Evolutionary conservation across 2,113 vertebrate species (phyloP).

Genomic region (Atherinomorus stipes): DNA sequence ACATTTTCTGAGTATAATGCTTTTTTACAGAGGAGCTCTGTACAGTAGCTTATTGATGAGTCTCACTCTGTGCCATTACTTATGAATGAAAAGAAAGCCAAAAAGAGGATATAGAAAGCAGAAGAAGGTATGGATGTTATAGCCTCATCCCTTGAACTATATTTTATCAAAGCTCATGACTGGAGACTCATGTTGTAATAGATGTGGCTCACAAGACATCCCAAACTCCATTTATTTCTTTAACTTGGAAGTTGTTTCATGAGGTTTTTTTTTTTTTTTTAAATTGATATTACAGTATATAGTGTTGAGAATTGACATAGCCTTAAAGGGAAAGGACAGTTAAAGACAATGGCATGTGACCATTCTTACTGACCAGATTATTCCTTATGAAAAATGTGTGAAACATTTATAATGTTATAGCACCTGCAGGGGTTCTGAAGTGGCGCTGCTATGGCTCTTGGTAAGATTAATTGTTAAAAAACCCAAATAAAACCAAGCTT

Average conservation of each 20-base stretch:
- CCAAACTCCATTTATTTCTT: constrained; percentile 45
- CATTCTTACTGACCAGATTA: background rate
- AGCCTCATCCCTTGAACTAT: constrained; percentile 72
- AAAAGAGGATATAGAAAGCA: constrained; percentile 63
- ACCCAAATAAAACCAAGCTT: constrained; percentile 14
- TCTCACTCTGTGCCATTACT: constrained; percentile 77
- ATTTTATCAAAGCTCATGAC: constrained; percentile 78
- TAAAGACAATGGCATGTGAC: background rate
- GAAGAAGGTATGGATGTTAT: constrained; percentile 72
- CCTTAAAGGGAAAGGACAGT: background rate
- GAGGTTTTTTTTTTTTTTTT: background rate
- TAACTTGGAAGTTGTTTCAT: constrained; percentile 12
- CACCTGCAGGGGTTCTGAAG: constrained; percentile 10
- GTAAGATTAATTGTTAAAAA: background rate
- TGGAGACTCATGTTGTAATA: constrained; percentile 62
- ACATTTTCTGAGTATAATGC: constrained; percentile 77
- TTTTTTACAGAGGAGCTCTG: constrained; percentile 65
- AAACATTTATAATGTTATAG: background rate
- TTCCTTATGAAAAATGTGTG: background rate
- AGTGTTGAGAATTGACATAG: background rate
- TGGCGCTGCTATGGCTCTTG: accelerated
- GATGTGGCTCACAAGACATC: constrained; percentile 37
- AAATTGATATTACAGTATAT: constrained; percentile 34
- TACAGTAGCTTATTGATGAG: constrained; percentile 82
- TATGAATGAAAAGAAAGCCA: constrained; percentile 78